phyloP scores from a whole-genome alignment of 2,113 vertebrate species.

The Zapus hudsonius region DNA sequence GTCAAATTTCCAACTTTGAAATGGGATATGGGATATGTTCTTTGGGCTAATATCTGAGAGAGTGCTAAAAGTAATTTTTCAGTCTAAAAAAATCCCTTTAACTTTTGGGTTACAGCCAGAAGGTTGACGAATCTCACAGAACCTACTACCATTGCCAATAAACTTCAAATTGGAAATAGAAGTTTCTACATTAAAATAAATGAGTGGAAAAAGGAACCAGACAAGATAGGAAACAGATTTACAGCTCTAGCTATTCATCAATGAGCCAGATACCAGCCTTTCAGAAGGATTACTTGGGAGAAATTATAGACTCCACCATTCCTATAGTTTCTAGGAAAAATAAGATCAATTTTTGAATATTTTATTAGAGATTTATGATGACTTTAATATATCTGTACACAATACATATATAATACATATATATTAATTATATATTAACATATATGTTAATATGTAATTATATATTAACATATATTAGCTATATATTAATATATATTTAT shows the following conservation, averaged over 20 bases:
- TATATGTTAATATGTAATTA: too few relatives aligned
- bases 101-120: slow-evolving; percentile 1
- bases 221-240: neutral
- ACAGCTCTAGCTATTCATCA: neutral
- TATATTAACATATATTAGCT: too few relatives aligned
- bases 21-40: neutral
- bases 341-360: neutral
- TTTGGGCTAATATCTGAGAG: slow-evolving; percentile 5
- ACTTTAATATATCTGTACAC: too few relatives aligned
- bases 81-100: slow-evolving; percentile 15
- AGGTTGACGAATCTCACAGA: neutral
- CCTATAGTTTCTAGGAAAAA: neutral
- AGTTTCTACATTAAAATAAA: slow-evolving; percentile 45
- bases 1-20: slow-evolving; percentile 13
- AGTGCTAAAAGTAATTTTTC: slow-evolving; percentile 13
- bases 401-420: too few relatives aligned
- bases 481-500: slow-evolving; percentile 28
- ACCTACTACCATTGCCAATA: neutral
- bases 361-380: slow-evolving; percentile 14
- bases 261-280: neutral
- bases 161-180: neutral
- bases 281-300: neutral
- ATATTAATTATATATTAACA: too few relatives aligned
- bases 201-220: neutral
- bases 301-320: neutral